Conservation (phyloP, 2,113 vertebrate genomes). For the Prionailurus bengalensis region DNA sequence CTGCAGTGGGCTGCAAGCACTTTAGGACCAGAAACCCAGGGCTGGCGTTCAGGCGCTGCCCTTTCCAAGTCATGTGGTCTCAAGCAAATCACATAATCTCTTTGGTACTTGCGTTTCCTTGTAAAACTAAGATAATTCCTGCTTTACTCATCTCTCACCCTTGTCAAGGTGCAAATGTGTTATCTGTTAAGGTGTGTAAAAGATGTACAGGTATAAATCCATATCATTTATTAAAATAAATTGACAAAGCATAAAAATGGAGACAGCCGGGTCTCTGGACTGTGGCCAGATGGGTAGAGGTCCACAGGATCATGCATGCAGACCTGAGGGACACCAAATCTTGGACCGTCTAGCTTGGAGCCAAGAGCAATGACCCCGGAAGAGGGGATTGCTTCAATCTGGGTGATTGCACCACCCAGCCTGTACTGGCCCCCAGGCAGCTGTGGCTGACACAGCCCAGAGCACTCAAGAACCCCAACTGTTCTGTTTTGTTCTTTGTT, state of each 20-base stretch:
- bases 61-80: neutral
- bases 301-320: neutral
- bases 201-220: neutral
- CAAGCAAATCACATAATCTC: slow-evolving; percentile 23
- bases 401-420: neutral
- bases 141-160: slow-evolving; percentile 42
- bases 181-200: neutral
- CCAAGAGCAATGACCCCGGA: neutral
- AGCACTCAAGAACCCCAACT: neutral
- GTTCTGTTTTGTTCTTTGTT: slow-evolving; percentile 23
- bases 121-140: slow-evolving; percentile 50
- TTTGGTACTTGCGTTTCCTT: slow-evolving; percentile 47
- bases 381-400: neutral
- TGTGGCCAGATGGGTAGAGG: neutral
- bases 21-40: neutral
- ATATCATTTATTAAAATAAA: neutral
- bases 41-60: neutral
- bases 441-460: neutral
- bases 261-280: neutral
- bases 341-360: neutral
- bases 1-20: neutral
- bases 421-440: neutral
- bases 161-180: slow-evolving; percentile 30
- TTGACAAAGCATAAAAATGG: neutral
- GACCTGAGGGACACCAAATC: neutral